phyloP scores from a whole-genome alignment of 2,888 invertebrate species.

The Ligdia adustata region DNA sequence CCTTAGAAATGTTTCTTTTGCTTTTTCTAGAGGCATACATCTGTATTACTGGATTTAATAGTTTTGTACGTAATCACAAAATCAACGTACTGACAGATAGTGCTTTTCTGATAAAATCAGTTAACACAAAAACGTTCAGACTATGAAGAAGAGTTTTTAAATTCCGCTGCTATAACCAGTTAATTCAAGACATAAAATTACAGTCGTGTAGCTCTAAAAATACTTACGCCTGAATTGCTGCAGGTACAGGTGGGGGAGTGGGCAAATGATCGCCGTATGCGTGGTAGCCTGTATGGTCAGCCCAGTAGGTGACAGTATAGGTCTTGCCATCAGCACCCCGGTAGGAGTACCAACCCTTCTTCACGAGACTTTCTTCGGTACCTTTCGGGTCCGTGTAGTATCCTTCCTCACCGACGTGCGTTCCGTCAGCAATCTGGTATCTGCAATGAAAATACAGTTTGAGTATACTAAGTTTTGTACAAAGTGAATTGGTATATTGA shows the following conservation, averaged over 20 bases:
- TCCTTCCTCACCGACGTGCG: slow-evolving; percentile 74
- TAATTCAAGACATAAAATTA: too few species aligned
- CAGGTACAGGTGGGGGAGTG: slow-evolving; percentile 67
- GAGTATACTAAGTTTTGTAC: too few species aligned
- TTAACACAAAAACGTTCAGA: too few species aligned
- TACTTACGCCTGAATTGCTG: slow-evolving; percentile 73
- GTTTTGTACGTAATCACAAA: too few species aligned
- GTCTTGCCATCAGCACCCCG: slow-evolving; percentile 67
- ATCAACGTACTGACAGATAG: too few species aligned
- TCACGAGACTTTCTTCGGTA: slow-evolving; percentile 68
- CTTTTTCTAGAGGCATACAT: too few species aligned
- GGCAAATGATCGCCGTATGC: slow-evolving; percentile 76
- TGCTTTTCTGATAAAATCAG: too few species aligned
- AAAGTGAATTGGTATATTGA: too few species aligned
- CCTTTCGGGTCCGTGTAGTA: slow-evolving; percentile 64
- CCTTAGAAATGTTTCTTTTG: too few species aligned
- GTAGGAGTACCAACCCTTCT: slow-evolving; percentile 78
- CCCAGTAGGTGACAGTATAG: slow-evolving; percentile 76
- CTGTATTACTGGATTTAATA: too few species aligned
- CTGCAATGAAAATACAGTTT: slow-evolving; percentile 50
- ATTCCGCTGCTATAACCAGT: too few species aligned
- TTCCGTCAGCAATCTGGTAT: slow-evolving; percentile 74
- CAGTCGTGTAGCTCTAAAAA: not conserved
- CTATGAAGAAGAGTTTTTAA: too few species aligned
- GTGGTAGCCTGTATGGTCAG: slow-evolving; percentile 76